Conservation (phyloP, 2,888 invertebrate genomes). For the Poecilus cupreus region DNA sequence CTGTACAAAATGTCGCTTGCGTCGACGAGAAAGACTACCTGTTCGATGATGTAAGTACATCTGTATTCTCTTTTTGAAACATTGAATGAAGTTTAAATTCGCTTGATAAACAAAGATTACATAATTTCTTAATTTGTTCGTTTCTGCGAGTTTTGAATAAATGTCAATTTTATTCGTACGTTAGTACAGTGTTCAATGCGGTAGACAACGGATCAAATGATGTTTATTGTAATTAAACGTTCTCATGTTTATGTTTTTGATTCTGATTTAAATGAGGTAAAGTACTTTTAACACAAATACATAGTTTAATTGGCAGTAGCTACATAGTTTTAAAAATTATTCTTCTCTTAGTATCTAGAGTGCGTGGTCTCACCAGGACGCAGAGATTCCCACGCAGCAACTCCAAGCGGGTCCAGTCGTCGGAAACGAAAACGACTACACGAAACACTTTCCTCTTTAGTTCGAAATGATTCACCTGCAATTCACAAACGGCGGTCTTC, state of each 20-base stretch:
- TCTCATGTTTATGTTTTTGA: conserved; percentile 17
- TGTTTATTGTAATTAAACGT: conserved; percentile 22
- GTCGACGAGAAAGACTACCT: conserved; percentile 93
- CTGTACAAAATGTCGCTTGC: conserved; percentile 95
- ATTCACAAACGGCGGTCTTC: conserved; percentile 89
- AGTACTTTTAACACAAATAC: not conserved
- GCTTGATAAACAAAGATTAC: conserved; percentile 24
- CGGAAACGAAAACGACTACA: conserved; percentile 89
- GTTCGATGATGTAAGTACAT: conserved; percentile 85
- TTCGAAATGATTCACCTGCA: conserved; percentile 75
- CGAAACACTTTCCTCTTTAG: conserved; percentile 77
- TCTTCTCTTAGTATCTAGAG: conserved; percentile 72
- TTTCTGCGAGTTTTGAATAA: conserved; percentile 15
- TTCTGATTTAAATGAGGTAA: not conserved
- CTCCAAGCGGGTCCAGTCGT: conserved; percentile 75
- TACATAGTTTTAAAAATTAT: not conserved
- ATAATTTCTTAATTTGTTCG: conserved; percentile 8
- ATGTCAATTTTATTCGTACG: not conserved
- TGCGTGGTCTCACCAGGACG: conserved; percentile 74
- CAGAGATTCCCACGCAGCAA: conserved; percentile 76
- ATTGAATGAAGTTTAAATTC: not conserved
- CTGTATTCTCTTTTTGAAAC: not conserved
- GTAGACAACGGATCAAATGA: conserved; percentile 15
- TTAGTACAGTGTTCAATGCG: conserved; percentile 4
- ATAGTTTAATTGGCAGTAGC: not conserved